Base-by-base conservation (phyloP, 2,113 vertebrate species). In the Pipa parva region DNA sequence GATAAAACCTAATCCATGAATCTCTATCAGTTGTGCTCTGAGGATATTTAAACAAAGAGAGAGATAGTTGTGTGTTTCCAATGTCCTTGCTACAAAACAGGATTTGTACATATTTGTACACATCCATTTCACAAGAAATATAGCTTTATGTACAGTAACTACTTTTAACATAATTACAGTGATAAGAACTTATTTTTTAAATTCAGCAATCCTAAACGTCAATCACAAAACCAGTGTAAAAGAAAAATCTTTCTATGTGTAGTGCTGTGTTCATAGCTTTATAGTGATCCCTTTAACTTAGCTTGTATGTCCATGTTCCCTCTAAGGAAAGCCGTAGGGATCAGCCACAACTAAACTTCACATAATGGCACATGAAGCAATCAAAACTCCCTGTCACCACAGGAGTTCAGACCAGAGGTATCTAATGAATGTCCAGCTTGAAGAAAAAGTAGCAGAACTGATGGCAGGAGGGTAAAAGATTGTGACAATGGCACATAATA, bases 1-100 rank as follows among this genome's bases (percentile, higher is more conserved):
- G 46, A 63, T 63, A 51, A 50, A 48, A 33, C 45, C 36, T 62
- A 51, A 37, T 50, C 28, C 46, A 24, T 15, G 11, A 25, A 52
- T 52, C 61, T 49, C 27, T 27, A 15, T 63, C 18, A 49, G 12
- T 36, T 28, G 21, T 59, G 15, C 18, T 36, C 21, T 15, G 18
- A 9, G 25, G 36, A 59, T 59, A 28, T 25, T 37, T 42, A 26
- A 37, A 42, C 12, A 25, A 42, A 25, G 15, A 59, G 27, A 59
- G 39, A 25, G 13, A 25, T 11, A 24, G 25, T 20, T 36, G 13
- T 36, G 7, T 39, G 12, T 59, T 42, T 18, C 36, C 15, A 39
- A 59, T 45, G 57, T 45, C 33, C 24, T 59, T 59, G 20, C 11
- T 17, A 15, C 7, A 25, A 13, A 25, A 59, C n/a, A 15, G 15